A percentile compares a stretch with the other conserved stretches of the same genome.
These are phyloP conservation scores for Siniperca scherzeri DNA, from an alignment of 2,797 vertebrate genomes.

Conservation along the genomic window DNA sequence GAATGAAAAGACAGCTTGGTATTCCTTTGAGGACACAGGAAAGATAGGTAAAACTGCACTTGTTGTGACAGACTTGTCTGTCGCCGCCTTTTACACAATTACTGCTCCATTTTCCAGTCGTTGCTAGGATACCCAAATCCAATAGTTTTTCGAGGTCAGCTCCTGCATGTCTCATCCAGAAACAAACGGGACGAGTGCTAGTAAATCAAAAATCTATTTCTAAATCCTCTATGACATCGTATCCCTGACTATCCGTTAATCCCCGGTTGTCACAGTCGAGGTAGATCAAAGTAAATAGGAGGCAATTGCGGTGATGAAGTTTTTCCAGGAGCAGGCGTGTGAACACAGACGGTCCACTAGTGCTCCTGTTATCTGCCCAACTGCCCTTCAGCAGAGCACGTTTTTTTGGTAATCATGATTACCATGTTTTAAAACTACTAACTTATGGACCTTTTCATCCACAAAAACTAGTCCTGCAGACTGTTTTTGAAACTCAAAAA, in stretches of 20 bases:
- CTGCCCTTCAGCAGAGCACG: constrained; percentile 29
- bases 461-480: background rate
- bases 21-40: constrained; percentile 57
- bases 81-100: constrained; percentile 63
- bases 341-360: constrained; percentile 36
- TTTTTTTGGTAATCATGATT: constrained; percentile 14
- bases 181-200: constrained; percentile 64
- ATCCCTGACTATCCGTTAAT: constrained; percentile 65
- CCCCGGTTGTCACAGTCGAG: constrained; percentile 69
- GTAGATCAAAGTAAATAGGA: constrained; percentile 74
- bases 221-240: constrained; percentile 72
- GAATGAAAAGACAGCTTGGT: constrained; percentile 39
- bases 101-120: constrained; percentile 67
- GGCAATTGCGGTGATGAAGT: constrained; percentile 58
- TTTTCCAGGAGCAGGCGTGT: constrained; percentile 48
- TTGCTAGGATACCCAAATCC: constrained; percentile 78
- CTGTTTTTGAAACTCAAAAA: background rate
- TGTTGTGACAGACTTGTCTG: constrained; percentile 66
- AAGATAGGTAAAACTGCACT: constrained; percentile 59
- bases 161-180: constrained; percentile 59
- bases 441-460: background rate
- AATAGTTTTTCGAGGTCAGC: constrained; percentile 69
- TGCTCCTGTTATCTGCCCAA: constrained; percentile 37
- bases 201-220: constrained; percentile 74
- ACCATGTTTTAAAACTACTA: constrained; percentile 9